Evolutionary conservation across 2,797 vertebrate genomes (phyloP).

Genomic region (Taenioides sp.): DNA sequence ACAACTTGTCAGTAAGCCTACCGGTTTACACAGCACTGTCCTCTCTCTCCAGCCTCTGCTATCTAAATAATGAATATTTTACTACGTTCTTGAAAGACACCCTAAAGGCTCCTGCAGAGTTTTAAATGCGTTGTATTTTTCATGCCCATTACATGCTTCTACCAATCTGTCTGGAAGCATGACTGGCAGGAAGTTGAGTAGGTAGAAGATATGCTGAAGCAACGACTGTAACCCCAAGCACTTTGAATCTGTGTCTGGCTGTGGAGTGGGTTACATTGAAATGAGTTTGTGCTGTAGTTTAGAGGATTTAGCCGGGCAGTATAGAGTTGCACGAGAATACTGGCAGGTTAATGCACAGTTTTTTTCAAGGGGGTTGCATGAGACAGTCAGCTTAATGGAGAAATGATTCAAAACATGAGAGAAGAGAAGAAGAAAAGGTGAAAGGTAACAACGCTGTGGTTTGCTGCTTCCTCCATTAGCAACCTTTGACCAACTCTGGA

Average conservation of each 20-base stretch:
- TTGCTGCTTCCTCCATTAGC: constrained; percentile 56
- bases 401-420: constrained; percentile 12
- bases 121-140: constrained; percentile 71
- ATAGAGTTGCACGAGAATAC: constrained; percentile 26
- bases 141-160: constrained; percentile 70
- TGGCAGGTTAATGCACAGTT: constrained; percentile 39
- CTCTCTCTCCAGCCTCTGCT: constrained; percentile 21
- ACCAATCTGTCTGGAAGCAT: constrained; percentile 34
- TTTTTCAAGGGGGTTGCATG: constrained; percentile 21
- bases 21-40: constrained; percentile 23
- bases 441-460: constrained; percentile 10
- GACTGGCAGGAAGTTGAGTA: constrained; percentile 35
- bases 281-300: constrained; percentile 25
- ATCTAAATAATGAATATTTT: constrained; percentile 66
- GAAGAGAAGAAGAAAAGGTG: constrained; percentile 1
- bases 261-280: constrained; percentile 27
- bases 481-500: constrained; percentile 45
- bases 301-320: constrained; percentile 20
- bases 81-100: constrained; percentile 62
- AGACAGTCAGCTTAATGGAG: constrained; percentile 9
- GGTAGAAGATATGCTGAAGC: constrained; percentile 22
- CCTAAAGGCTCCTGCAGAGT: constrained; percentile 48
- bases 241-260: constrained; percentile 22
- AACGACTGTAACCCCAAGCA: constrained; percentile 12
- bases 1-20: constrained; percentile 17